A percentile compares a stretch with the other conserved stretches of the same genome.
Conservation (phyloP, 2,888 invertebrate species). For the Arenicola marina region DNA sequence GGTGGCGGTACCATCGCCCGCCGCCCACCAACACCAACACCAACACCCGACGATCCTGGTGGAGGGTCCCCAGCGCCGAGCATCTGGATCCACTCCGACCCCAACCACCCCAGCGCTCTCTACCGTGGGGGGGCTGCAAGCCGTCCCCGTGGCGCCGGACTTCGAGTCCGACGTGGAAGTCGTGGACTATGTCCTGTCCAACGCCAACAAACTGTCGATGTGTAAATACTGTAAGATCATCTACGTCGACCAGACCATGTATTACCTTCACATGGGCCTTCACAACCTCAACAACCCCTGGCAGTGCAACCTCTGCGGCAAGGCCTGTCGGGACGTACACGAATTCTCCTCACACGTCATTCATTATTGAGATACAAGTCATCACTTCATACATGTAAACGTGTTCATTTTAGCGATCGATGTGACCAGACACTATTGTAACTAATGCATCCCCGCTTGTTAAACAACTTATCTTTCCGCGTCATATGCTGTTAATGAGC, state of each 20-base stretch:
- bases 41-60: neutral
- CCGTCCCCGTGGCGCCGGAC: neutral
- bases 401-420: no score
- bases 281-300: slow-evolving; percentile 96
- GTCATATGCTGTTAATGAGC: no score
- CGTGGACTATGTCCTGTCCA: slow-evolving; percentile 22
- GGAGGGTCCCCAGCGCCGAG: neutral
- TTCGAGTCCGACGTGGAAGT: slow-evolving; percentile 24
- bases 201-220: slow-evolving; percentile 32
- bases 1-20: no score
- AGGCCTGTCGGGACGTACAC: slow-evolving; percentile 90
- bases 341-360: slow-evolving; percentile 30
- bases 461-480: no score
- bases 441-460: no score
- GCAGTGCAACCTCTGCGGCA: slow-evolving; percentile 97
- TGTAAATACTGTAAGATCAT: slow-evolving; percentile 92
- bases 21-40: no score
- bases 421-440: no score
- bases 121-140: neutral
- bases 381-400: no score
- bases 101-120: neutral
- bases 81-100: no score
- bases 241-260: slow-evolving; percentile 93
- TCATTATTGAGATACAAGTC: slow-evolving; percentile 25
- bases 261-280: slow-evolving; percentile 96